A percentile compares a stretch with the other conserved stretches of the same genome.
Evolutionary conservation across 2,888 invertebrate genomes (phyloP).

Genomic region (Silvanus unidentatus): DNA sequence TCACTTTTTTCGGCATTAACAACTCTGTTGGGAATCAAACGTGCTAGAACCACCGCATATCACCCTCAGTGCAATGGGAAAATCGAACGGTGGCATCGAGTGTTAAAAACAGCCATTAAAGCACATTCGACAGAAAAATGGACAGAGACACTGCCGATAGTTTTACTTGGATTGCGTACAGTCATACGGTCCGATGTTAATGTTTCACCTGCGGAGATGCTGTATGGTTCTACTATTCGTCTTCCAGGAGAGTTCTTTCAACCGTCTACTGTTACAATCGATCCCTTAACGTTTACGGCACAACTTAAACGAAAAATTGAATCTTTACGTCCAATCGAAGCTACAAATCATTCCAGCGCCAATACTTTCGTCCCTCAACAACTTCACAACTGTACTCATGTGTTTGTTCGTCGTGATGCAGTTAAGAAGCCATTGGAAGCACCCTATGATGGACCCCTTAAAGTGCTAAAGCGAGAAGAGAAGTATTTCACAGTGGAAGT

Average conservation of each 20-base stretch:
- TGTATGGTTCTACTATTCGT: conserved; percentile 30
- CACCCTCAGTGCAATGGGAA: conserved; percentile 18
- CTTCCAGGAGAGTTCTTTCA: conserved; percentile 26
- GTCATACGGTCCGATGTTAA: conserved; percentile 3
- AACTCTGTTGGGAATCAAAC: conserved; percentile 8
- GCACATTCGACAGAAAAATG: conserved; percentile 10
- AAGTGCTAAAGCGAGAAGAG: conserved; percentile 12
- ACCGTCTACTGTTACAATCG: neutral
- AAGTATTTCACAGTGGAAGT: conserved; percentile 16
- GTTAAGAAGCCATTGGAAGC: conserved; percentile 21
- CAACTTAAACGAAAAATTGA: conserved; percentile 7
- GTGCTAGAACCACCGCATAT: conserved; percentile 20
- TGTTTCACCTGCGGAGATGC: conserved; percentile 25
- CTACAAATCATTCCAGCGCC: conserved; percentile 4
- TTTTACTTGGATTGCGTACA: conserved; percentile 6
- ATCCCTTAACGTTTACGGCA: conserved; percentile 1
- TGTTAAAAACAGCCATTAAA: conserved; percentile 2
- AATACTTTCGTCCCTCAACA: conserved; percentile 13
- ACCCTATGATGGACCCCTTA: conserved; percentile 22
- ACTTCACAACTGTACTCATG: conserved; percentile 17
- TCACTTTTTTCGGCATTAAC: neutral
- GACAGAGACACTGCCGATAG: conserved; percentile 12
- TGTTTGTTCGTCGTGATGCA: conserved; percentile 24
- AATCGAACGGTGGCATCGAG: conserved; percentile 15
- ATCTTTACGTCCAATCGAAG: conserved; percentile 7